Conservation (phyloP, 2,888 invertebrate species). For the Synanthedon formicaeformis region DNA sequence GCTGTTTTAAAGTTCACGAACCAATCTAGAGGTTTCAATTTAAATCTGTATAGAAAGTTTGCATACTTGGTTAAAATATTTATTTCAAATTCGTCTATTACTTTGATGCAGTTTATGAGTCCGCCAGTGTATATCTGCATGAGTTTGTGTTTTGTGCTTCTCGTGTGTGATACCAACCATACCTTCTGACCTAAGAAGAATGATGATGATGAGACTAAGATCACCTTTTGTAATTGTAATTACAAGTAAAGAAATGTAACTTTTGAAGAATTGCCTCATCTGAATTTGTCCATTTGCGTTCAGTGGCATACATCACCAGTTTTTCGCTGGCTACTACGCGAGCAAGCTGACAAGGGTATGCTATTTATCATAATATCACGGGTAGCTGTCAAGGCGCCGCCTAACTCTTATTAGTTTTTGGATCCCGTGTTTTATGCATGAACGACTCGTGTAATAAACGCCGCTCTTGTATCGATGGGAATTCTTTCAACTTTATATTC, state of each 20-base stretch:
- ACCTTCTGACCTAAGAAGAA: too few species aligned
- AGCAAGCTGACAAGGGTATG: conserved; percentile 45
- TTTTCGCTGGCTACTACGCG: conserved; percentile 9
- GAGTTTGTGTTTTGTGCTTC: too few species aligned
- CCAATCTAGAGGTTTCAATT: too few species aligned
- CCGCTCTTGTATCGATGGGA: conserved; percentile 16
- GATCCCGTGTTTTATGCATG: conserved; percentile 55
- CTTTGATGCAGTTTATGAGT: too few species aligned
- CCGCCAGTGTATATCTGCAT: too few species aligned
- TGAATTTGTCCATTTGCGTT: not conserved
- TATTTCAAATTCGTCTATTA: too few species aligned
- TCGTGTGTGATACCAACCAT: too few species aligned
- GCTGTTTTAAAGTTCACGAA: too few species aligned
- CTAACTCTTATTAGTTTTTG: conserved; percentile 54
- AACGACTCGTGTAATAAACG: conserved; percentile 30
- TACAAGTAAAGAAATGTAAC: not conserved
- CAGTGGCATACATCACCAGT: conserved; percentile 4
- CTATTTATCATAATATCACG: conserved; percentile 64
- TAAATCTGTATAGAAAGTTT: too few species aligned
- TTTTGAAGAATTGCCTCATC: not conserved
- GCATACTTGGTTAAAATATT: too few species aligned
- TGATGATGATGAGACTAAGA: too few species aligned
- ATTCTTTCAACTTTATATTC: not conserved
- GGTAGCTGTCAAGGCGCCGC: conserved; percentile 36
- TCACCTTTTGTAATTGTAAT: not conserved